Evolutionary conservation across 2,113 vertebrate species (phyloP).

Genomic region (Rhynchomys soricoides): DNA sequence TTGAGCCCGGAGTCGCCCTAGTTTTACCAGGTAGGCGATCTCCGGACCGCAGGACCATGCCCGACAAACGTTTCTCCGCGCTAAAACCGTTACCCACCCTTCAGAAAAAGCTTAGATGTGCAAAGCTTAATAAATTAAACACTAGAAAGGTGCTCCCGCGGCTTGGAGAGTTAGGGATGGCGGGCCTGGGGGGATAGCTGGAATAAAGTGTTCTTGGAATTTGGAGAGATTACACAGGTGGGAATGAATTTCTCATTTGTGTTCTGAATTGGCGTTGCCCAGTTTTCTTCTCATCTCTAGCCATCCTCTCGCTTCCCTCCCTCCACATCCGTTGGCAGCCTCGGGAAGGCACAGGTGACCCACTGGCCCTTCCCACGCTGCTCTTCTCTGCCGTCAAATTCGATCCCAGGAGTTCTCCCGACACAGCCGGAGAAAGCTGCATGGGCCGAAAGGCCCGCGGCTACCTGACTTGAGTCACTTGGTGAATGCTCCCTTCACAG

Average conservation of each 20-base stretch:
- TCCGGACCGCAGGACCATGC: background rate
- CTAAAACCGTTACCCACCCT: background rate
- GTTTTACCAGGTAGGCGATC: background rate
- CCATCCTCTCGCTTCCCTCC: background rate
- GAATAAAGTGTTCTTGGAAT: background rate
- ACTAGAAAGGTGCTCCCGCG: background rate
- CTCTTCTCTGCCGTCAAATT: background rate
- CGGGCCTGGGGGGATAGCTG: background rate
- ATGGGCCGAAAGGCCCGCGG: background rate
- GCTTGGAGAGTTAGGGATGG: background rate
- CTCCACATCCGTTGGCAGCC: background rate
- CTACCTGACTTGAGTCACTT: background rate
- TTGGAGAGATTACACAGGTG: background rate
- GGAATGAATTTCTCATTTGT: background rate
- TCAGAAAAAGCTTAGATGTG: background rate
- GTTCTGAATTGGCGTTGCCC: background rate
- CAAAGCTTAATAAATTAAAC: background rate
- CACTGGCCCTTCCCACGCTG: background rate
- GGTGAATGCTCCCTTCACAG: background rate
- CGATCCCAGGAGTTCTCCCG: background rate
- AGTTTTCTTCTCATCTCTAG: background rate
- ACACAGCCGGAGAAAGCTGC: background rate
- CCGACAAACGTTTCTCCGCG: background rate
- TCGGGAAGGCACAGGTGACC: background rate
- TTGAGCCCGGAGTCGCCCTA: background rate